Evolutionary conservation across 2,888 invertebrate genomes (phyloP), one percentile per base, ranked within the genome.

Genomic region (Patella depressa): DNA sequence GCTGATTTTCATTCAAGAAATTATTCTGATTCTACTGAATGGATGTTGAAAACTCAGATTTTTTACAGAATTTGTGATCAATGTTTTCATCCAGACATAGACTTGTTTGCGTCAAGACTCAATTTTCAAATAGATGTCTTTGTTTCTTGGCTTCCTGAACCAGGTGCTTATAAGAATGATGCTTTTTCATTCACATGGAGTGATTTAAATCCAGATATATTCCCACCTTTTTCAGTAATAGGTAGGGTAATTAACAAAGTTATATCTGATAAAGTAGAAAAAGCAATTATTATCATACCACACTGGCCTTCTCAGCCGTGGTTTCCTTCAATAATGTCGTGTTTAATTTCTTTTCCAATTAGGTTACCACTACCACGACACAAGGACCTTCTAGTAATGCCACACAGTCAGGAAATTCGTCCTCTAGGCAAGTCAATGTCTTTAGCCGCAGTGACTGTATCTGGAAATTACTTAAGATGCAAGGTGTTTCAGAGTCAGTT

Each of bases 401-500:
- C 65, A 9, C 65, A 65, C 65, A 12, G 24, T 19, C 11, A 12
- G 12, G 11, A 7, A 65, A 3, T 4, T 65, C 65, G 24, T 65
- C 65, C 19, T 11, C 24, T 19, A 14, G 14, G 11, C 19, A 65
- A 65, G 65, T 5, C 11, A 19, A 11, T 65, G 19, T 59, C 59
- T 59, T 59, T 59, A 17, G 59, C 19, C 59, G n/a, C 57, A 59
- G 59, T 59, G 9, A 59, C 19, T 59, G 59, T 59, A 7, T 59
- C 59, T n/a, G 59, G n/a, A 14, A 19, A 59, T 19, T n/a, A 17
- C 59, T 59, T 59, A 19, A 59, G 19, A 59, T 59, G 59, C 59
- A 17, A 59, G n/a, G 59, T 11, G 19, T 65, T 65, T 24, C 11
- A 14, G 65, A 65, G 65, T 19, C 19, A 65, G 45, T 17, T 80